A percentile compares a stretch with the other conserved stretches of the same genome.
Conservation (phyloP, 92 coral and sea anemone genomes). For the Porites cylindrica region DNA sequence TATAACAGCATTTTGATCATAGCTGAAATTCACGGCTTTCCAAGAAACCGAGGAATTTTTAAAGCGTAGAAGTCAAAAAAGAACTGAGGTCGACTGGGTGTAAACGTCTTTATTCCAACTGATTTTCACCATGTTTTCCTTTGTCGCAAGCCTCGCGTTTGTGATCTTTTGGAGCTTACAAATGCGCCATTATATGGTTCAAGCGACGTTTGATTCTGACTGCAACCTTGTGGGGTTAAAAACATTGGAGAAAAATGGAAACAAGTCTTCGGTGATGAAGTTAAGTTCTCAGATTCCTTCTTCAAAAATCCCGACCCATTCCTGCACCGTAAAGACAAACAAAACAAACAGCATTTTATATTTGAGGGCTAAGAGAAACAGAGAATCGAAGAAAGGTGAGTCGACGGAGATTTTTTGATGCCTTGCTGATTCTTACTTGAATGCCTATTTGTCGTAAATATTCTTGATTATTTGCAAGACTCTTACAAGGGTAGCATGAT, state of each 20-base stretch:
- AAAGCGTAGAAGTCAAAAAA: too few species aligned
- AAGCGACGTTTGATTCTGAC: neutral
- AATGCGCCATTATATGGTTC: neutral
- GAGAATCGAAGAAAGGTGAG: conserved; percentile 11
- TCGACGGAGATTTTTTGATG: neutral
- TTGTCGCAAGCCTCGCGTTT: neutral
- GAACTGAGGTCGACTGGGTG: neutral
- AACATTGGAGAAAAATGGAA: neutral
- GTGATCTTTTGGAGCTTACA: neutral
- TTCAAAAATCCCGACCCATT: neutral
- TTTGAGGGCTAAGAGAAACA: conserved; percentile 10
- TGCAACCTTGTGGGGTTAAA: neutral
- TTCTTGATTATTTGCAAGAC: too few species aligned
- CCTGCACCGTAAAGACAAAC: neutral
- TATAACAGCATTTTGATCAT: too few species aligned
- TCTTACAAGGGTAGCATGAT: too few species aligned
- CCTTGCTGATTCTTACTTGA: too few species aligned
- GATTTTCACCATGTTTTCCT: neutral
- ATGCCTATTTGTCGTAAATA: too few species aligned
- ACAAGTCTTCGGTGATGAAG: neutral
- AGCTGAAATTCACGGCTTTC: too few species aligned
- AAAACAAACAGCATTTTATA: neutral
- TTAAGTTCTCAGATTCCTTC: neutral
- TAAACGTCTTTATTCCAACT: neutral
- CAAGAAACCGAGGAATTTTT: too few species aligned